A percentile compares a stretch with the other conserved stretches of the same genome.
phyloP scores from a whole-genome alignment of 2,888 invertebrate species.

The Gymnocheta viridis region DNA sequence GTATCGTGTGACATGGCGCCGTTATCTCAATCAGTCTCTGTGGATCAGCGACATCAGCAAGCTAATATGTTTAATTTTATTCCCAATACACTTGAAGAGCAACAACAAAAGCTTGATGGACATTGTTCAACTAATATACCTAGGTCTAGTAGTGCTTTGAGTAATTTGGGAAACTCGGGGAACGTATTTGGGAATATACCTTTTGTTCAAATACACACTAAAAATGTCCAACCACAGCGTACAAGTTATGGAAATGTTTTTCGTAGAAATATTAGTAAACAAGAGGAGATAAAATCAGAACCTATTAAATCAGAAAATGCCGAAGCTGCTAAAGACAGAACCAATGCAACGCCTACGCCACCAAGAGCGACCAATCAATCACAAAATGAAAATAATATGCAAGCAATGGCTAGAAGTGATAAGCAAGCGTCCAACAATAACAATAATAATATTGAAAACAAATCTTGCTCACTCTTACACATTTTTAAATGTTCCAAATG shows the following conservation, averaged over 20 bases:
- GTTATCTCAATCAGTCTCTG: slow-evolving; percentile 21
- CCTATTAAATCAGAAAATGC: slow-evolving; percentile 80
- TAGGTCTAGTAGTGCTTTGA: neutral
- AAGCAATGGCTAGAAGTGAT: slow-evolving; percentile 19
- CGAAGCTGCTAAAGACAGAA: slow-evolving; percentile 76
- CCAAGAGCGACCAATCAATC: slow-evolving; percentile 66
- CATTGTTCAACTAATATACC: neutral
- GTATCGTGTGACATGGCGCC: slow-evolving; percentile 46
- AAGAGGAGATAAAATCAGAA: slow-evolving; percentile 81
- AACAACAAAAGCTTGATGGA: slow-evolving; percentile 18
- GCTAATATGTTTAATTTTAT: slow-evolving; percentile 40
- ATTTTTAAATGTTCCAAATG: slow-evolving; percentile 78
- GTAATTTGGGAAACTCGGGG: neutral
- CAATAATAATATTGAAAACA: slow-evolving; percentile 29
- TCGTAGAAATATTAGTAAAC: slow-evolving; percentile 74
- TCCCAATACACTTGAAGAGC: slow-evolving; percentile 29
- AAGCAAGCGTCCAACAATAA: neutral
- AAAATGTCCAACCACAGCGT: slow-evolving; percentile 77
- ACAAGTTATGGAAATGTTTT: slow-evolving; percentile 78
- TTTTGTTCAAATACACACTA: slow-evolving; percentile 80
- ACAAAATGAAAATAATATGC: slow-evolving; percentile 51
- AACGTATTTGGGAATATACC: slow-evolving; percentile 72
- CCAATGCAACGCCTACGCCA: slow-evolving; percentile 78
- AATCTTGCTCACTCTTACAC: slow-evolving; percentile 4
- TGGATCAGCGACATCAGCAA: slow-evolving; percentile 53